Evolutionary conservation across 2,113 vertebrate species (phyloP).

Genomic region (Malurus elegans): DNA sequence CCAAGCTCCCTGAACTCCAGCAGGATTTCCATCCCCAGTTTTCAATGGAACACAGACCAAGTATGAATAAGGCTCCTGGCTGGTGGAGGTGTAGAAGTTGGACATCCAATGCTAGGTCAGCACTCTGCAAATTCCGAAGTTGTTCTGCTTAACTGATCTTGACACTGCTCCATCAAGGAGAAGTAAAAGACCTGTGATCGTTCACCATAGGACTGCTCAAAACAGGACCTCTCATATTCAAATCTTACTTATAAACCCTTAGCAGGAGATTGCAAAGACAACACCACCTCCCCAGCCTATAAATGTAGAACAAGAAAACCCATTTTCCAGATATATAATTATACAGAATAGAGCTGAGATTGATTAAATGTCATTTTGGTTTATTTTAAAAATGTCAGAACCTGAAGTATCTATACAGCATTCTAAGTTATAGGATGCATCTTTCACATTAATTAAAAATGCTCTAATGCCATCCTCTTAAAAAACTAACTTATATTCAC

Average conservation of each 20-base stretch:
- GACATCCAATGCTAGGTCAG: neutral
- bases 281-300: neutral
- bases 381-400: neutral
- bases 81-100: neutral
- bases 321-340: neutral
- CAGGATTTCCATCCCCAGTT: neutral
- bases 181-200: neutral
- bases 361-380: neutral
- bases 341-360: neutral
- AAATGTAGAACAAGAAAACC: neutral
- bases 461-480: neutral
- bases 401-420: neutral
- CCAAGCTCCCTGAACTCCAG: neutral
- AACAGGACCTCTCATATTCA: neutral
- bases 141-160: neutral
- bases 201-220: neutral
- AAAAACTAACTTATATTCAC: neutral
- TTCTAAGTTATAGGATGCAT: neutral
- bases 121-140: neutral
- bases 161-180: neutral
- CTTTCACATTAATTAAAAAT: neutral
- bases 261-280: neutral
- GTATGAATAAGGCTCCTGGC: neutral
- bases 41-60: neutral
- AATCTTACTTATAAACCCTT: neutral